Percentiles rank a stretch among this genome's conserved stretches.
Conservation (phyloP, 2,888 invertebrate species). For the Parochlus steinenii region DNA sequence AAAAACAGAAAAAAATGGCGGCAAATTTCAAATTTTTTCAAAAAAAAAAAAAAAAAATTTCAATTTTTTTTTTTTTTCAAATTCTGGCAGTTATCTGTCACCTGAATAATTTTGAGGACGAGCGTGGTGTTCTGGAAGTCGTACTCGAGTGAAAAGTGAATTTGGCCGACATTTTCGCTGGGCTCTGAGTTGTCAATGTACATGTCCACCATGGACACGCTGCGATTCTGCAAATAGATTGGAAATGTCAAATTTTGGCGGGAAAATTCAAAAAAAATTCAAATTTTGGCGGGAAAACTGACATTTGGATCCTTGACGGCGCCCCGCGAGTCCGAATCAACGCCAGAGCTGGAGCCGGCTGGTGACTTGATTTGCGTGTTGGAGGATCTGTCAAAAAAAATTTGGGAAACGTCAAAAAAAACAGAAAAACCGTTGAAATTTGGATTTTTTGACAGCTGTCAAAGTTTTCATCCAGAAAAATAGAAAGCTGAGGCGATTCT, state of each 20-base stretch:
- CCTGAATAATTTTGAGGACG: constrained; percentile 79
- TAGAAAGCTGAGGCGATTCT: no score
- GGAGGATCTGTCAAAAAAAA: constrained; percentile 17
- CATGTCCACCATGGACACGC: constrained; percentile 84
- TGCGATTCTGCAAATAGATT: constrained; percentile 64
- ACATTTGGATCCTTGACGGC: constrained; percentile 19
- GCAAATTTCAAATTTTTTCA: not conserved
- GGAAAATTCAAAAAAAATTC: no score
- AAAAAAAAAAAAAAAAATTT: no score
- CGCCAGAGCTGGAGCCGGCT: constrained; percentile 47
- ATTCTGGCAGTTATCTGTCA: constrained; percentile 26
- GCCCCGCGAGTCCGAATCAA: constrained; percentile 18
- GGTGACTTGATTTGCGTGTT: constrained; percentile 59
- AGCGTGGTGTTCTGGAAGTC: constrained; percentile 87
- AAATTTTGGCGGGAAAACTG: constrained; percentile 12
- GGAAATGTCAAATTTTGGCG: no score
- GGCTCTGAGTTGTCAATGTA: constrained; percentile 88
- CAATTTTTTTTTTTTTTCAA: constrained; percentile 11
- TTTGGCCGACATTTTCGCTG: constrained; percentile 86
- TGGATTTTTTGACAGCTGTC: no score
- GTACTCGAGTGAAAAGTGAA: constrained; percentile 84
- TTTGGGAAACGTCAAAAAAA: no score
- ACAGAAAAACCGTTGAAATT: no score
- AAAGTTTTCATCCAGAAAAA: no score
- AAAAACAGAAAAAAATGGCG: no score